Base-by-base conservation (phyloP, 2,113 vertebrate genomes). In the Zeus faber region DNA sequence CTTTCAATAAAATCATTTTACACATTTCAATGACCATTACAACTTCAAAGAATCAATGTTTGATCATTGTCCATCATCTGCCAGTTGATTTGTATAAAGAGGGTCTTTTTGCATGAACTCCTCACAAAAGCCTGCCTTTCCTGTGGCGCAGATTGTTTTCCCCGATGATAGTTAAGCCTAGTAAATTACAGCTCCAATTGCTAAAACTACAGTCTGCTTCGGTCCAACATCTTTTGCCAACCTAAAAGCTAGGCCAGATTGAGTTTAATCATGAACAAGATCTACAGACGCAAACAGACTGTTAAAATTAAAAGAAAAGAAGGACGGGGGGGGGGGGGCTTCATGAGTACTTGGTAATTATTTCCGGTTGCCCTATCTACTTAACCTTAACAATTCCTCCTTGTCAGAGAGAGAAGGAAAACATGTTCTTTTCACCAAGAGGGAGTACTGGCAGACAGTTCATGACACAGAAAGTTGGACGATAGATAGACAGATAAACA, bases 31-130 rank as follows among this genome's bases (percentile, higher is more conserved):
- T 94, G 89, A 93, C 92, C 91, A 93, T 95, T 96, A 94, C 89
- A 90, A 95, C 93, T 97, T 97, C 93, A 96, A 95, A 96, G 95
- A 95, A 95, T 95, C 91, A 94, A 92, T 94, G 94, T 95, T 95
- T 95, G 93, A 94, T 95, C 91, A 95, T 93, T 93, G 93, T 94
- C 93, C 85, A 70, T 96, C 92, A 94, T 95, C 93, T 91, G 91
- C 90, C 80, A 63, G 85, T 89, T 91, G 91, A 93, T 94, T 92
- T 93, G 92, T 92, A 91, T 90, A 93, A 93, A 94, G 86, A 85
- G 87, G 89, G 88, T 20, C 14, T 35, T 66, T 91, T 90, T 89
- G 91, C 88, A 83, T 90, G 87, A 92, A 91, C 85, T 71, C 83
- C 63, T 87, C 87, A 95, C 91, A 96, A 96, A 96, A 90, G 89